phyloP scores from a whole-genome alignment of 2,113 vertebrate genomes.

The Carassius auratus region DNA sequence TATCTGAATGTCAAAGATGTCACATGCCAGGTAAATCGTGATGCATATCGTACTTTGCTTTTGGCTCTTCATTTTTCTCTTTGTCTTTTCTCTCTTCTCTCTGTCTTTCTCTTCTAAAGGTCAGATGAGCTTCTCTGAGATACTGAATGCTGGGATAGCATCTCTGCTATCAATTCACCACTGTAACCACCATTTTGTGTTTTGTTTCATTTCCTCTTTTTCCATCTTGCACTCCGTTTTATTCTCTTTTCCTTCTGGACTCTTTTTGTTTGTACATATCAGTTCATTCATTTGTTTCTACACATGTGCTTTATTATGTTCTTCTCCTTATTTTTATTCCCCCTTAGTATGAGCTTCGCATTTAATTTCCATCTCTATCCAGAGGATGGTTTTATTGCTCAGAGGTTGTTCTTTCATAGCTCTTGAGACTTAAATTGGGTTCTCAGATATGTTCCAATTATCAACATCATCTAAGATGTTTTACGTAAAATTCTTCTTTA shows the following conservation, averaged over 20 bases:
- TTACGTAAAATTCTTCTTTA: background rate
- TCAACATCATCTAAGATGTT: slow-evolving; percentile 10
- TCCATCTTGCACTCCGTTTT: slow-evolving; percentile 13
- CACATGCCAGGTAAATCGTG: slow-evolving; percentile 1
- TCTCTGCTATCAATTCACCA: slow-evolving; percentile 34
- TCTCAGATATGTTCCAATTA: background rate
- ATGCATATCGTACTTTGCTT: background rate
- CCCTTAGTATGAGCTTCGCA: slow-evolving; percentile 39
- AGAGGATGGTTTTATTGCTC: background rate
- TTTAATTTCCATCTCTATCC: slow-evolving; percentile 39
- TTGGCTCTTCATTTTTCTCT: slow-evolving; percentile 42
- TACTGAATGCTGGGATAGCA: background rate
- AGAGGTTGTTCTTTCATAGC: background rate
- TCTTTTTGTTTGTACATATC: background rate
- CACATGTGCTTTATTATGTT: background rate
- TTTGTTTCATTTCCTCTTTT: slow-evolving; percentile 27
- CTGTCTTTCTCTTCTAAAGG: slow-evolving; percentile 8
- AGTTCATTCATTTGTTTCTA: background rate
- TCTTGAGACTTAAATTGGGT: background rate
- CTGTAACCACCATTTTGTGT: slow-evolving; percentile 38
- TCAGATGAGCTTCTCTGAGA: slow-evolving; percentile 4
- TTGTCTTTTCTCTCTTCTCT: background rate
- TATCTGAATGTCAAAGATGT: slow-evolving; percentile 32
- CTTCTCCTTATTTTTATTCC: background rate
- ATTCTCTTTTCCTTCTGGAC: slow-evolving; percentile 29